phyloP scores from a whole-genome alignment of 2,797 vertebrate genomes.

The Megaceryle alcyon region DNA sequence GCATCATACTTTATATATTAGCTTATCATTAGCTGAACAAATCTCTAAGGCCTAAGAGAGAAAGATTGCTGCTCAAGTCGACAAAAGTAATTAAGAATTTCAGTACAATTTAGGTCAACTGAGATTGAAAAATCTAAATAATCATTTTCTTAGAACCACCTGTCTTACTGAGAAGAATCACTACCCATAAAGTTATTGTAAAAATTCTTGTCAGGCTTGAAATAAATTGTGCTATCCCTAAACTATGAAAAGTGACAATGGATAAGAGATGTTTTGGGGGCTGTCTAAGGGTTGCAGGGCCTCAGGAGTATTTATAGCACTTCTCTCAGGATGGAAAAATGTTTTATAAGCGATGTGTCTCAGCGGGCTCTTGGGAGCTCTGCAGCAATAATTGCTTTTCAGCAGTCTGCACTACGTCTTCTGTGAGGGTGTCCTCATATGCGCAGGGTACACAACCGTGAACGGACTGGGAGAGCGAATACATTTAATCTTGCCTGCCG shows the following conservation, averaged over 20 bases:
- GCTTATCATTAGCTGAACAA: background rate
- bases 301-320: conserved; percentile 6
- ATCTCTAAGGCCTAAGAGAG: background rate
- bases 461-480: background rate
- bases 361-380: conserved; percentile 10
- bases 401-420: background rate
- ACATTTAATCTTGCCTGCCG: conserved; percentile 20
- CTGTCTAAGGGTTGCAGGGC: background rate
- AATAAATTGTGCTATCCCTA: background rate
- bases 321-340: background rate
- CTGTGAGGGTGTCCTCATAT: background rate
- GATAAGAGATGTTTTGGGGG: background rate
- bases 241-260: background rate
- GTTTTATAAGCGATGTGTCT: background rate
- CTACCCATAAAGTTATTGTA: background rate
- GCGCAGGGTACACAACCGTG: background rate
- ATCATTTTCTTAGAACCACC: background rate
- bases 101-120: background rate
- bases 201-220: conserved; percentile 8
- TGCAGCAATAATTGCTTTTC: conserved; percentile 29
- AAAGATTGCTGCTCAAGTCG: background rate
- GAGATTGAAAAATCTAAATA: background rate
- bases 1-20: background rate
- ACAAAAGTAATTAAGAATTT: background rate
- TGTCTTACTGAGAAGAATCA: background rate